Percentiles rank a stretch among this genome's conserved stretches.
These are phyloP conservation scores for Drosophila neonasuta DNA, from an alignment of 2,888 invertebrate genomes.

Conservation along the genomic window DNA sequence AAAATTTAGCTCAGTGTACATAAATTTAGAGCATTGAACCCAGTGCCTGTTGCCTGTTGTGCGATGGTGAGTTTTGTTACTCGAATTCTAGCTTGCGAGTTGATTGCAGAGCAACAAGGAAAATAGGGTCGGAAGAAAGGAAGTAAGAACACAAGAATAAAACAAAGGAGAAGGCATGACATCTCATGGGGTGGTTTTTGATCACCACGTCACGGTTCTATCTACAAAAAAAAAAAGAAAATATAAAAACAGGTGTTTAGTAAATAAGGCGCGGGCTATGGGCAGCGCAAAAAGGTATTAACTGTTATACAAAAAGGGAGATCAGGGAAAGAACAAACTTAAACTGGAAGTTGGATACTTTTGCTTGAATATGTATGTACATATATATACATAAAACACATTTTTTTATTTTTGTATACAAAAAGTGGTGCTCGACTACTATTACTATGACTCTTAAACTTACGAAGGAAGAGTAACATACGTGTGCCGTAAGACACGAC, in stretches of 20 bases:
- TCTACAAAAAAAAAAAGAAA: constrained; percentile 33
- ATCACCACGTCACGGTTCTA: constrained; percentile 51
- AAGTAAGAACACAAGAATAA: constrained; percentile 22
- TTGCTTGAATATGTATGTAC: neutral
- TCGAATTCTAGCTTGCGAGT: constrained; percentile 21
- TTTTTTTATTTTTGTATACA: no score
- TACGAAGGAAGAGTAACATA: no score
- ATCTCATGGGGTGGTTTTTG: constrained; percentile 65
- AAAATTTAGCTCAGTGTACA: constrained; percentile 7
- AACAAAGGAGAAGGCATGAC: constrained; percentile 38
- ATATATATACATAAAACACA: no score
- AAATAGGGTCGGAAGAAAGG: constrained; percentile 9
- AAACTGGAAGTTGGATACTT: neutral
- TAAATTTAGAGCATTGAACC: constrained; percentile 53
- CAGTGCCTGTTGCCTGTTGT: constrained; percentile 7
- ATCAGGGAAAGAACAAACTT: constrained; percentile 46
- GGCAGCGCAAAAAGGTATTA: constrained; percentile 40
- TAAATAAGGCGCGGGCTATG: constrained; percentile 51
- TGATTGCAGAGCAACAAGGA: constrained; percentile 15
- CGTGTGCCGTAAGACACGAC: no score
- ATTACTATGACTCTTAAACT: no score
- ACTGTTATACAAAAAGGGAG: constrained; percentile 28
- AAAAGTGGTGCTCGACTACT: no score
- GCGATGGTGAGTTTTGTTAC: constrained; percentile 16
- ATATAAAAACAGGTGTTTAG: constrained; percentile 61